Base-by-base conservation (phyloP, 2,113 vertebrate genomes). In the Salminus brasiliensis region DNA sequence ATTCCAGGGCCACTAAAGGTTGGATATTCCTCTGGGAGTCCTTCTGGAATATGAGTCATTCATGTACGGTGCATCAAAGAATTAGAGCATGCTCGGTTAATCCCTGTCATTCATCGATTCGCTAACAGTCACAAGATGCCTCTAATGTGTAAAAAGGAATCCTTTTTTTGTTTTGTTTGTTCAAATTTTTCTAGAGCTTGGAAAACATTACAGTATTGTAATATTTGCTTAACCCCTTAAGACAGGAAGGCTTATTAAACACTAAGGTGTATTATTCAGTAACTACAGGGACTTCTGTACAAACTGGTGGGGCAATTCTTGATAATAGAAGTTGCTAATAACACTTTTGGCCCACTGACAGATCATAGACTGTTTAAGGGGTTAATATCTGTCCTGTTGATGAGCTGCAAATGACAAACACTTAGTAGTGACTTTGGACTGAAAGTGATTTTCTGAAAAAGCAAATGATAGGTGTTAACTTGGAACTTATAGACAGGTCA, bases 1-100 rank as follows among this genome's bases (percentile, higher is more conserved):
- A 83, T 62, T 29, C 52, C 39, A 73, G 13, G 53, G 15, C 43
- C 34, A 36, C 11, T 39, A 12, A 52, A 57, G 78, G 60, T 73
- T 49, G 1, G 11, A 29, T 5, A 25, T 25, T 74, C 70, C 66
- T 67, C 23, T 2, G 69, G 49, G 39, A 60, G 29, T 39, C 12
- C 30, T 70, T 76, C 27, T 57, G 32, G 52, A 36, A 59, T 34
- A 15, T 62, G 49, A 70, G 34, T 34, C 43, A 74, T 62, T 27
- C 5, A 25, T 23, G 29, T 27, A 71, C 8, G 23, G 2, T 27
- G 6, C 41, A 41, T 78, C 30, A 52, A 47, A 74, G 43, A 30
- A 36, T 70, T 66, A 21, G 7, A 65, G 65, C 53, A 49, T 16
- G 21, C 16, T 66, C 15, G 1, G 34, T 47, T 59, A 32, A 74